Base-by-base conservation (phyloP, 2,888 invertebrate genomes). In the Apeira syringaria region DNA sequence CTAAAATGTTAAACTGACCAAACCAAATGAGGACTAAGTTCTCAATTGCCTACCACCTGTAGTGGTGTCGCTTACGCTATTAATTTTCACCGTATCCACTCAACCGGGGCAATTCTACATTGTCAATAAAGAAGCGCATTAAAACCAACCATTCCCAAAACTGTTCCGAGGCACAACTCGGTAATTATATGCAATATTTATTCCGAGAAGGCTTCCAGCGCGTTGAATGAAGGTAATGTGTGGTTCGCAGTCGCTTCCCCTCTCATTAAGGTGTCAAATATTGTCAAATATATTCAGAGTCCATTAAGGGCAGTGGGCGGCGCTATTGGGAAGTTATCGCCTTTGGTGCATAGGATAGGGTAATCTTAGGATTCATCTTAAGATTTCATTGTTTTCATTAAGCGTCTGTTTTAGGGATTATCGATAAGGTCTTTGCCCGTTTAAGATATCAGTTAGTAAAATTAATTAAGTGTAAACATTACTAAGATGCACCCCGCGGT, bases 251-350 rank as follows among this genome's bases (percentile, higher is more conserved):
- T 28, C 32, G 25, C 31, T 64, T 62, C 73, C n/a, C 60, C 77
- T 62, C 69, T 83, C 50, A 85, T 86, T 85, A 85, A 62, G 39
- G 62, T 79, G 85, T 84, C 85, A 76, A 76, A 75, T 75, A 75
- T 84, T 82, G 84, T 84, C 80, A 83, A 84, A 79, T 71, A 72
- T 68, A 62, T 58, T 59, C 67, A 65, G 60, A 61, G 51, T 79
- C 81, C 84, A 84, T 86, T 85, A 82, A 73, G 68, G 64, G 70
- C 64, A 68, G 63, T 61, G 64, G 82, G 84, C 76, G 81, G 72
- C 50, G 59, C 64, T 61, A 68, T 71, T 70, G 68, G 64, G 58
- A 65, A 67, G 61, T 67, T 70, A 72, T 74, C 62, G 64, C 46
- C 5, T 37, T 45, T 31, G 4, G 55, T 52, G 26, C 47, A 64